Evolutionary conservation across 2,797 vertebrate species (phyloP), one percentile per base, ranked within the genome.

Genomic region (Brachyrhaphis roseni): DNA sequence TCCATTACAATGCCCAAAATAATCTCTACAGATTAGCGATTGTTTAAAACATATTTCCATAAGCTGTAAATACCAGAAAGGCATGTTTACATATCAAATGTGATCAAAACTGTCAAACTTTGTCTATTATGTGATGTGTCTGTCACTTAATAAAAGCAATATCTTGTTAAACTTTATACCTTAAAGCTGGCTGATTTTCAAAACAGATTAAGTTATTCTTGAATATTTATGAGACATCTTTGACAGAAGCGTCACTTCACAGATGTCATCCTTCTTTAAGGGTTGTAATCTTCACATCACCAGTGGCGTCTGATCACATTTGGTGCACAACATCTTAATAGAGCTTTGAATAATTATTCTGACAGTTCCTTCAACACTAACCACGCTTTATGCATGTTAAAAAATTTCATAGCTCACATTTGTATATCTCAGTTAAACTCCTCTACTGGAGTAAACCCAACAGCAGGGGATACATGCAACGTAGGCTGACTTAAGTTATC

Each of bases 211-310:
- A 59, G 43, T 83, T 43, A 83, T 84, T 64, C 51, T 55, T 78
- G 88, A 89, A 86, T 84, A 89, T 89, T 84, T 84, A 86, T 85
- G 81, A 90, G 80, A 84, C 55, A 68, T 79, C 82, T 90, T 78
- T 90, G 88, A 92, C 90, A 89, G 87, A 87, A 26, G 76, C 43
- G n/a, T 87, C 87, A 87, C 86, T 86, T 92, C 74, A 80, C 80
- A 88, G 39, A 88, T 91, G 91, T 94, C 92, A 79, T 87, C 70
- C 59, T 82, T 53, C 57, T 81, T 82, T 62, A 79, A 86, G 76
- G 75, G 68, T 86, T 89, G 78, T 92, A 91, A 93, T 93, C 84
- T 90, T 91, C 88, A 82, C 82, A 79, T 92, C 85, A 84, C 55
- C 78, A 78, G 82, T 16, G 68, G 83, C 86, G 87, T 78, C 64